Evolutionary conservation across 2,888 invertebrate species (phyloP), one percentile per base, ranked within the genome.

Genomic region (Limnephilus rhombicus): DNA sequence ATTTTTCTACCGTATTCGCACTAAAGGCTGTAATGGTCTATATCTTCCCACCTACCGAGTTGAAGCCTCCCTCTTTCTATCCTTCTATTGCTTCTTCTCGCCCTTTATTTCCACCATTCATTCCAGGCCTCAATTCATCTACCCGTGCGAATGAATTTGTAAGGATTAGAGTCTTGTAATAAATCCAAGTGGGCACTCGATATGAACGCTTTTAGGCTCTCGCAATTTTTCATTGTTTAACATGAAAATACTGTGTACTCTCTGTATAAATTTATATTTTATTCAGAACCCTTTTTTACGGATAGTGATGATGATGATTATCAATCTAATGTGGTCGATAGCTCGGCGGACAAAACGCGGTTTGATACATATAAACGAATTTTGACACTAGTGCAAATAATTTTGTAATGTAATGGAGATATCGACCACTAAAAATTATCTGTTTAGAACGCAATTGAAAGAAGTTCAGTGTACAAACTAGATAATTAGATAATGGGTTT

Each of bases 111-210:
- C 24, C 37, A 24, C 83, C 37, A 83, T 83, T 83, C 83, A 83
- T 83, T 34, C 37, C 83, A n/a, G 24, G 24, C 83, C 83, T 41
- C 37, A n/a, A 83, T 83, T 83, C 37, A 83, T 83, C 83, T 37
- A 34, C 24, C 34, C 83, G 24, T 11, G 83, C 34, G 37, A 41
- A 83, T 83, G 83, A 15, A 83, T 83, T 83, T 83, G 83, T 24
- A 83, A 83, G 37, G 37, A 83, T 83, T 37, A 37, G 83, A 83
- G 68, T 68, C 83, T 83, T 41, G 83, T 83, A 37, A 83, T 83
- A 83, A 37, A 83, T 83, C 37, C 24, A 83, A 83, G 68, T 68
- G 9, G 68, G 68, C n/a, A 68, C 68, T 68, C 68, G 68, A 68
- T 68, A 68, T 68, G 68, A 68, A n/a, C 68, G 68, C 24, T 68